These are phyloP conservation scores for Pygoscelis antarcticus DNA, from an alignment of 2,113 vertebrate species.

Conservation along the genomic window DNA sequence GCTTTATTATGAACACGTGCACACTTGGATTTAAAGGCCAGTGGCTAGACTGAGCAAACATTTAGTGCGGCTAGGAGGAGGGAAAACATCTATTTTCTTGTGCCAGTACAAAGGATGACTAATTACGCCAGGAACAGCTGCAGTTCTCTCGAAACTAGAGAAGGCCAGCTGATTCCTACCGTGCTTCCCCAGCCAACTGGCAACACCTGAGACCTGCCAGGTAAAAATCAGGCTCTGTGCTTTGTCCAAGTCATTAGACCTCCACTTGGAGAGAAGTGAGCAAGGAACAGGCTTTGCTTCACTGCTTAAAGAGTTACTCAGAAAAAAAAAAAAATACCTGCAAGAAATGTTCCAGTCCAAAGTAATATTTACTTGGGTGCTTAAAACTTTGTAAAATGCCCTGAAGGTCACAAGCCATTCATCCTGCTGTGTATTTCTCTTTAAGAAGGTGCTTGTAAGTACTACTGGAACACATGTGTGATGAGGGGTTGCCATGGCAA, in stretches of 20 bases:
- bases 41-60: conserved; percentile 48
- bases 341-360: conserved; percentile 19
- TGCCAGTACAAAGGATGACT: background rate
- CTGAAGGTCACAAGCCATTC: conserved; percentile 14
- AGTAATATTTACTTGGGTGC: conserved; percentile 45
- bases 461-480: conserved; percentile 26
- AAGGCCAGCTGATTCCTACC: conserved; percentile 25
- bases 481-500: conserved; percentile 63
- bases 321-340: background rate
- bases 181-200: background rate
- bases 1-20: conserved; percentile 50
- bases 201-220: conserved; percentile 14
- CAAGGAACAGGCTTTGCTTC: background rate
- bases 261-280: background rate
- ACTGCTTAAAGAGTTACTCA: background rate
- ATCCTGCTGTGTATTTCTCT: conserved; percentile 37
- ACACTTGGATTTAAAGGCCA: conserved; percentile 20
- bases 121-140: conserved; percentile 36
- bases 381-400: conserved; percentile 52
- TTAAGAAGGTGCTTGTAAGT: conserved; percentile 59
- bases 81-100: background rate
- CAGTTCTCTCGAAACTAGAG: conserved; percentile 1
- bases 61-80: background rate
- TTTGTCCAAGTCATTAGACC: background rate
- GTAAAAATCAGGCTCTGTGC: conserved; percentile 23